Percentiles rank a stretch among this genome's conserved stretches.
These are phyloP conservation scores for Megalopta genalis DNA, from an alignment of 1,140 invertebrate species.

Conservation along the genomic window DNA sequence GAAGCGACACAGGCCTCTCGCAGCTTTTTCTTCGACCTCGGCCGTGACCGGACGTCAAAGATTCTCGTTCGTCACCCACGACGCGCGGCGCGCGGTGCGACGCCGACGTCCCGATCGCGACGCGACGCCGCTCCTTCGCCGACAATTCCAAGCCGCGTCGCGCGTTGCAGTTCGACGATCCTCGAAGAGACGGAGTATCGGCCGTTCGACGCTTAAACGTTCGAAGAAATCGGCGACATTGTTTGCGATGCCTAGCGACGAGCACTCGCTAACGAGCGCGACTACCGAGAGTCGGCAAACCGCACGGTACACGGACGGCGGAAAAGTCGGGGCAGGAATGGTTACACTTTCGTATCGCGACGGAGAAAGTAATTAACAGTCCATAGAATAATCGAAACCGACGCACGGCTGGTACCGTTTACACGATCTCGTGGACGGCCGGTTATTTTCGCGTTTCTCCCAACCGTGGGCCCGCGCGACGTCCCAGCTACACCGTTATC, in stretches of 20 bases:
- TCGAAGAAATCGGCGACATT: too few relatives aligned
- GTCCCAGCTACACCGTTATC: slow-evolving; percentile 38
- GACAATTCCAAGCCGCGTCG: too few relatives aligned
- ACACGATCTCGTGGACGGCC: background rate
- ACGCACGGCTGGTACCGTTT: background rate
- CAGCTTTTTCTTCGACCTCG: background rate
- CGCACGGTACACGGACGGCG: background rate
- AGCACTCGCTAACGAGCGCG: background rate
- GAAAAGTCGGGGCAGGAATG: background rate
- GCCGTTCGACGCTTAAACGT: too few relatives aligned
- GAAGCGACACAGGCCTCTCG: slow-evolving; percentile 38
- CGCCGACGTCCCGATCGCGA: too few relatives aligned
- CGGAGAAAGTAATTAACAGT: slow-evolving; percentile 30
- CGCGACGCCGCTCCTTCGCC: too few relatives aligned
- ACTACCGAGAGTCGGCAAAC: background rate
- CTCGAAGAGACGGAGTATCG: too few relatives aligned
- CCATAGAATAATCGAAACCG: background rate
- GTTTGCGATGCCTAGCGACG: background rate
- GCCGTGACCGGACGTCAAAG: background rate
- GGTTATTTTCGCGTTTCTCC: background rate
- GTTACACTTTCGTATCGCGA: slow-evolving; percentile 4
- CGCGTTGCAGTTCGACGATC: too few relatives aligned
- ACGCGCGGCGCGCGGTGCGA: too few relatives aligned
- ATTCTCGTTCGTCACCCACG: background rate
- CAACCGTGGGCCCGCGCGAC: background rate